These are phyloP conservation scores for Porites lutea DNA, from an alignment of 64 coral and sea anemone species.

Conservation along the genomic window DNA sequence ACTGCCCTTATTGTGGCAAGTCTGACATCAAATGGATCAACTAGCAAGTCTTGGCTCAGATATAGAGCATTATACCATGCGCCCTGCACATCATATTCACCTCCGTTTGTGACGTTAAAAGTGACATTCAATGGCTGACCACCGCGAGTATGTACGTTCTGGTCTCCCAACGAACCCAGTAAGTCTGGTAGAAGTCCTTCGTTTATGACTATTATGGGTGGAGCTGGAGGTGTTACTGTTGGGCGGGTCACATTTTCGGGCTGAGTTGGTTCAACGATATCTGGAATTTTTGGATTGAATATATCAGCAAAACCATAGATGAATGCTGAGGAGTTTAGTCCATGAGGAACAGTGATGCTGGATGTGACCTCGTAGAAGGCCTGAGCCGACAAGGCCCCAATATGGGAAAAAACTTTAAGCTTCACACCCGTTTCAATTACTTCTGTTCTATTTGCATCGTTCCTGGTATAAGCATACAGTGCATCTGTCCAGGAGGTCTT, in stretches of 20 bases:
- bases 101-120: conserved; percentile 76
- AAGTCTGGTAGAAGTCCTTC: conserved; percentile 78
- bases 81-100: conserved; percentile 25
- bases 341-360: conserved; percentile 55
- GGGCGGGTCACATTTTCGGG: conserved; percentile 13
- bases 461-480: conserved; percentile 60
- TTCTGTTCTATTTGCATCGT: conserved; percentile 47
- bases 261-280: background rate
- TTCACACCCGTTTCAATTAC: conserved; percentile 40
- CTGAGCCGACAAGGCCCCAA: conserved; percentile 56
- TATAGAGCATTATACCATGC: conserved; percentile 74
- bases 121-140: conserved; percentile 69
- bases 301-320: conserved; percentile 78
- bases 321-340: conserved; percentile 39
- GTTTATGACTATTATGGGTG: conserved; percentile 22
- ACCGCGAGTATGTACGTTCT: conserved; percentile 54
- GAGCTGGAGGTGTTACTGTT: conserved; percentile 24
- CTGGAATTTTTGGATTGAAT: conserved; percentile 8
- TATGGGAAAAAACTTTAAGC: conserved; percentile 47
- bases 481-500: conserved; percentile 77
- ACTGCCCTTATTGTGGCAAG: conserved; percentile 49
- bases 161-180: conserved; percentile 45
- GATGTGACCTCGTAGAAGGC: conserved; percentile 40
- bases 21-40: conserved; percentile 82
- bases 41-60: conserved; percentile 77